These are phyloP conservation scores for Dryobotodes eremita DNA, from an alignment of 2,888 invertebrate genomes.

Conservation along the genomic window DNA sequence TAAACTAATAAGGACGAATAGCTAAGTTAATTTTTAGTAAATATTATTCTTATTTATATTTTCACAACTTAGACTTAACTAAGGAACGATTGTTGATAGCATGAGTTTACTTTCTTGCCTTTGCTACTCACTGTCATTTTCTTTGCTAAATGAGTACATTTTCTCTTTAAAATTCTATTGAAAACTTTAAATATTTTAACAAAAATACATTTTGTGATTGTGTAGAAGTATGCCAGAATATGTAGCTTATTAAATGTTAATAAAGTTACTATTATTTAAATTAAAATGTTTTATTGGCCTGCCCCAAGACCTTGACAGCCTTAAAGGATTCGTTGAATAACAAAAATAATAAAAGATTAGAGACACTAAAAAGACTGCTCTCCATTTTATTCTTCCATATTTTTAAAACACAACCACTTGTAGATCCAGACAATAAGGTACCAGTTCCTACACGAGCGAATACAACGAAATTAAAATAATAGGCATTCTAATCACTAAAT, in stretches of 20 bases:
- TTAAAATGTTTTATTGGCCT: not conserved
- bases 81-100: constrained; percentile 4
- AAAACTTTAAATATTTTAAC: constrained; percentile 14
- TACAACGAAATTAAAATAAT: not conserved
- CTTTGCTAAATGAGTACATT: not conserved
- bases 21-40: constrained; percentile 40
- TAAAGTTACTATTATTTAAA: constrained; percentile 62
- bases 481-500: not conserved
- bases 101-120: constrained; percentile 13
- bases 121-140: constrained; percentile 7
- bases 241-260: constrained; percentile 59
- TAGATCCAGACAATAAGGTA: not conserved
- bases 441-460: no score
- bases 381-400: not conserved
- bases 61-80: constrained; percentile 7
- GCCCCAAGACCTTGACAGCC: not conserved
- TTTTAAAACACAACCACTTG: no score
- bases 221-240: constrained; percentile 40
- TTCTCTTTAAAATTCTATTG: not conserved
- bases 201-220: constrained; percentile 46
- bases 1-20: constrained; percentile 29
- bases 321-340: not conserved
- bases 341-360: not conserved
- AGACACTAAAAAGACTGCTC: no score
- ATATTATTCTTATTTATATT: constrained; percentile 59